Evolutionary conservation across 1,140 invertebrate species (phyloP).

Genomic region (Gryllus bimaculatus): DNA sequence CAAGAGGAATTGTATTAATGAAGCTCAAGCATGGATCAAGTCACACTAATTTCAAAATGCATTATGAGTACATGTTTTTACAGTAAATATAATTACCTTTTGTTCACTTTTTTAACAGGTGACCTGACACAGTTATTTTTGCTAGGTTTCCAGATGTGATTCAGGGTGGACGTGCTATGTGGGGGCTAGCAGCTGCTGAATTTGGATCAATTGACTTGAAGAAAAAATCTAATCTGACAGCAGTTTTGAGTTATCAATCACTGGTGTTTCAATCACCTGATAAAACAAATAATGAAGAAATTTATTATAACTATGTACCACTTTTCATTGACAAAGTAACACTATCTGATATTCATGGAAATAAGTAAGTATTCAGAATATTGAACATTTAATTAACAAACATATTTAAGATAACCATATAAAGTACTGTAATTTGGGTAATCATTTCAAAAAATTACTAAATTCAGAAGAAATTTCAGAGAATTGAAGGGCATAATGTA

Average conservation of each 20-base stretch:
- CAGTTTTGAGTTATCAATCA: constrained; percentile 17
- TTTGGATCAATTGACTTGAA: constrained; percentile 25
- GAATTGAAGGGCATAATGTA: neutral
- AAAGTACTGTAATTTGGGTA: neutral
- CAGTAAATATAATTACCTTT: neutral
- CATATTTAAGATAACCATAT: neutral
- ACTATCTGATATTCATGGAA: constrained; percentile 10
- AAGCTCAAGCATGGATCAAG: constrained; percentile 30
- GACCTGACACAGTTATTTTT: neutral
- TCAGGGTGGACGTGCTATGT: constrained; percentile 27
- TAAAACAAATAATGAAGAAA: neutral
- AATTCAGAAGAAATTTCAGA: neutral
- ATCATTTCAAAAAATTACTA: neutral
- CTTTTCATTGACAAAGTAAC: constrained; percentile 13
- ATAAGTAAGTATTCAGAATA: neutral
- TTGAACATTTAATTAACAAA: neutral
- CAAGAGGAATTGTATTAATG: constrained; percentile 34
- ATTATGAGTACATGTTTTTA: constrained; percentile 31
- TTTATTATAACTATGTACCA: neutral
- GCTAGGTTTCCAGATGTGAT: constrained; percentile 27
- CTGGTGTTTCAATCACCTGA: constrained; percentile 8
- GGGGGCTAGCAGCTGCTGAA: constrained; percentile 30
- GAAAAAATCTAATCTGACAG: constrained; percentile 10
- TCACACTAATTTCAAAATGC: constrained; percentile 32
- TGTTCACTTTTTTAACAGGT: constrained; percentile 13